Percentiles rank a stretch among this genome's conserved stretches.
phyloP scores from a whole-genome alignment of 2,797 vertebrate genomes.

The Gadopsis marmoratus region DNA sequence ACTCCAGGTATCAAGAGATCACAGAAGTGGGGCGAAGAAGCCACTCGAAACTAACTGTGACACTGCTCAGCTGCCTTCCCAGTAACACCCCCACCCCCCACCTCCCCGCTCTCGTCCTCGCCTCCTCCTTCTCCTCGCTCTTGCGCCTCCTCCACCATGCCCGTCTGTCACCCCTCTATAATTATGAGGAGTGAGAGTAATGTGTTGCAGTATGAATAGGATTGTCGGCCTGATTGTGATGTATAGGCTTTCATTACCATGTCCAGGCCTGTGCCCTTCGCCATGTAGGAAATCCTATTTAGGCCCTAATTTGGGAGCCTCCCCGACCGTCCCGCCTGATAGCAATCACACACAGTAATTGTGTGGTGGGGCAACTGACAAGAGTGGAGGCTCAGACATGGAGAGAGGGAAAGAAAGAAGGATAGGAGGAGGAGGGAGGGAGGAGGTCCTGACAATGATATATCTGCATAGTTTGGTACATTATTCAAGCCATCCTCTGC shows the following conservation, averaged over 20 bases:
- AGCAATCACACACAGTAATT: slow-evolving; percentile 99
- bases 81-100: slow-evolving; percentile 6
- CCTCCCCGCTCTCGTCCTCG: no score
- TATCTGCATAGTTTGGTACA: slow-evolving; percentile 82
- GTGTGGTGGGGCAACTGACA: slow-evolving; percentile 95
- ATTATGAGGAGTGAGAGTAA: slow-evolving; percentile 94
- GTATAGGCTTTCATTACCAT: slow-evolving; percentile 99
- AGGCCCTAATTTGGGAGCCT: slow-evolving; percentile 99
- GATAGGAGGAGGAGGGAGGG: slow-evolving; percentile 62
- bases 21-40: slow-evolving; percentile 66
- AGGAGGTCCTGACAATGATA: slow-evolving; percentile 80
- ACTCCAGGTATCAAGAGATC: slow-evolving; percentile 70
- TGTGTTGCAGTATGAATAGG: slow-evolving; percentile 95
- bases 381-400: slow-evolving; percentile 82
- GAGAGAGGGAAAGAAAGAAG: slow-evolving; percentile 87
- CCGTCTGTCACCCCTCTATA: slow-evolving; percentile 88
- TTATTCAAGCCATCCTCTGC: slow-evolving; percentile 81
- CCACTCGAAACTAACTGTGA: slow-evolving; percentile 70
- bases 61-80: slow-evolving; percentile 56
- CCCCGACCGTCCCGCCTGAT: slow-evolving; percentile 97
- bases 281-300: slow-evolving; percentile 99
- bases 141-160: slow-evolving; percentile 66
- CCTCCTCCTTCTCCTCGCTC: slow-evolving; percentile 40
- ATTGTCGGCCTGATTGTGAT: slow-evolving; percentile 98
- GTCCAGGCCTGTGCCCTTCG: slow-evolving; percentile 94